phyloP scores from a whole-genome alignment of 2,113 vertebrate genomes.

The Sphyrna mokarran region DNA sequence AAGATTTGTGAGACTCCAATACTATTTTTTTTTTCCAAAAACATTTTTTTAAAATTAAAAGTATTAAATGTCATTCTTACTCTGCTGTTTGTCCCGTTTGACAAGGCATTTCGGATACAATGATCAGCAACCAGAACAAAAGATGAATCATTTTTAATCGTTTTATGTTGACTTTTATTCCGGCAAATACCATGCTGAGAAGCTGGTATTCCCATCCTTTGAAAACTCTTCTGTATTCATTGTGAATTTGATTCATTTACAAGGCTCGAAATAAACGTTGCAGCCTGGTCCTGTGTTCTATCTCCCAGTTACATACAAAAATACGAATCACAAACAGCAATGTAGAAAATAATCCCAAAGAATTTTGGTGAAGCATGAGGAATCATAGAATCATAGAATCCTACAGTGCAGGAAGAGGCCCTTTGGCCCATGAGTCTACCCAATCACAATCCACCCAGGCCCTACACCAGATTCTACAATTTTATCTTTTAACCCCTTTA shows the following conservation, averaged over 20 bases:
- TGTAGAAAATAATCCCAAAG: background rate
- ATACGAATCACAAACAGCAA: background rate
- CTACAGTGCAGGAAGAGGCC: too few species aligned
- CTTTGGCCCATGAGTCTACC: too few species aligned
- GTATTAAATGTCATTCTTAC: conserved; percentile 9
- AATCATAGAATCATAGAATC: too few species aligned
- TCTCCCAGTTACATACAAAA: background rate
- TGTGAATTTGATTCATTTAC: background rate
- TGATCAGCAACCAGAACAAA: background rate
- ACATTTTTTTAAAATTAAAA: background rate
- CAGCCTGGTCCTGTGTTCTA: background rate
- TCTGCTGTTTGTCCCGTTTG: background rate
- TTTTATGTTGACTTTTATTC: background rate
- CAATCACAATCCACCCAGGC: too few species aligned
- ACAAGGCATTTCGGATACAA: background rate
- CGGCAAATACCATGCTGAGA: background rate
- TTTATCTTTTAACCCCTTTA: too few species aligned
- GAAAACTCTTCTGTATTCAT: background rate
- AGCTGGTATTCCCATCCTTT: background rate
- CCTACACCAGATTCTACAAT: too few species aligned
- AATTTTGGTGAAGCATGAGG: background rate
- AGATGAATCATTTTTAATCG: conserved; percentile 11
- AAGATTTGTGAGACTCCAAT: background rate
- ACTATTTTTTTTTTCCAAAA: background rate
- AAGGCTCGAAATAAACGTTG: background rate